A percentile compares a stretch with the other conserved stretches of the same genome.
Evolutionary conservation across 2,797 vertebrate genomes (phyloP).

Genomic region (Acropternis orthonyx): DNA sequence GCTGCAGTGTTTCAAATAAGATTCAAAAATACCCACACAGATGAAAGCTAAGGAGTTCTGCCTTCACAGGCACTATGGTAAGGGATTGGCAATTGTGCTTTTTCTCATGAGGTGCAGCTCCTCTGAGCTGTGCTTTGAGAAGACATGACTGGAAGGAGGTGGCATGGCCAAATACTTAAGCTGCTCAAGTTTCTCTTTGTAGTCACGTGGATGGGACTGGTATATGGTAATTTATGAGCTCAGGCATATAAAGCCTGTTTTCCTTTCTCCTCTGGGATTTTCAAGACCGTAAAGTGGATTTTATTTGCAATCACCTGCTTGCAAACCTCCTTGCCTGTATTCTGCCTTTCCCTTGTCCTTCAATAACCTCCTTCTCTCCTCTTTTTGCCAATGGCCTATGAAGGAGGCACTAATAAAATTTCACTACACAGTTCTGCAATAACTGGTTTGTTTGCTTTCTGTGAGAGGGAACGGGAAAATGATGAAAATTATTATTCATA

Average conservation of each 20-base stretch:
- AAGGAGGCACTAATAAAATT: slow-evolving; percentile 20
- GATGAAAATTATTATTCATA: neutral
- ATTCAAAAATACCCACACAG: neutral
- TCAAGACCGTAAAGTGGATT: neutral
- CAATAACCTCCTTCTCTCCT: neutral
- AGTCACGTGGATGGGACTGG: neutral
- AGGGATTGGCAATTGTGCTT: neutral
- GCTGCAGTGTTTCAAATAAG: neutral
- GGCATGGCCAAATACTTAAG: neutral
- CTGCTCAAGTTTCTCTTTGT: neutral
- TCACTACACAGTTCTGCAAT: neutral
- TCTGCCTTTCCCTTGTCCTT: neutral
- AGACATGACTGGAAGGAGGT: neutral
- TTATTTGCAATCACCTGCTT: slow-evolving; percentile 20
- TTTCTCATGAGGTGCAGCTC: neutral
- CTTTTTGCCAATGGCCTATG: neutral
- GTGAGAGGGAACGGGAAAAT: neutral
- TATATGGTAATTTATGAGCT: neutral
- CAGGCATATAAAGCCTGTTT: neutral
- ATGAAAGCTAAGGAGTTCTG: neutral
- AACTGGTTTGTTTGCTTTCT: slow-evolving; percentile 3
- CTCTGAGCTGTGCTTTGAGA: neutral
- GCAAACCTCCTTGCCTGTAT: neutral
- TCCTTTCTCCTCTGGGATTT: neutral
- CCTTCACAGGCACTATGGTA: neutral